Evolutionary conservation across 2,888 invertebrate genomes (phyloP), one percentile per base, ranked within the genome.

Genomic region (Melieria picta): DNA sequence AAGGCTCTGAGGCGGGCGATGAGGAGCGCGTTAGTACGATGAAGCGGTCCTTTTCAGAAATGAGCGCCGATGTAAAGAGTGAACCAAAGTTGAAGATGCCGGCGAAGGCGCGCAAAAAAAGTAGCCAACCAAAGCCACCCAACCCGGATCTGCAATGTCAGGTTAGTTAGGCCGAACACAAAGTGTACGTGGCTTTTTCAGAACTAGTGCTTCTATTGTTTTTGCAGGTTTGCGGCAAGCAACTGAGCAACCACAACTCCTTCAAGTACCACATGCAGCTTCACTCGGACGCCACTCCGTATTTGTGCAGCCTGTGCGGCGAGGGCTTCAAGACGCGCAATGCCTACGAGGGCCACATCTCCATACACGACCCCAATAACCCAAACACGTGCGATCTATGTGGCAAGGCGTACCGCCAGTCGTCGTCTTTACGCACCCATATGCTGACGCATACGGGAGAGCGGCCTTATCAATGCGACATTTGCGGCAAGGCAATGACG

Each of bases 291-390:
- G 76, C 77, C 5, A 83, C 82, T 4, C 86, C 86, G 1, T 87
- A 78, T 70, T 76, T 82, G 11, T 87, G 87, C 72, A 79, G 75
- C 11, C 80, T 83, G 4, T 87, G 87, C 71, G 85, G 84, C 0
- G 82, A 83, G 30, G 80, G 84, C n/a, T 87, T 86, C 61, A 87
- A 87, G 77, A 87, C 87, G 0, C 82, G 85, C 60, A 87, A 87
- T 63, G 84, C 87, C 0, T 82, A 83, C 69, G 86, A 86, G 57
- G 87, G 87, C 0, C 87, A 87, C 66, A 79, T 84, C 70, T 82
- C 83, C 2, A 77, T 83, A 0, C 87, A 87, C 65, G 78, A 86
- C 76, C 79, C 81, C 0, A 82, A 83, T 50, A 86, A 86, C 77
- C 87, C 86, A 0, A 84, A 86, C 56, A 82, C 81, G 4, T 87